Evolutionary conservation across 2,113 vertebrate genomes (phyloP).

Genomic region (Upupa epops): DNA sequence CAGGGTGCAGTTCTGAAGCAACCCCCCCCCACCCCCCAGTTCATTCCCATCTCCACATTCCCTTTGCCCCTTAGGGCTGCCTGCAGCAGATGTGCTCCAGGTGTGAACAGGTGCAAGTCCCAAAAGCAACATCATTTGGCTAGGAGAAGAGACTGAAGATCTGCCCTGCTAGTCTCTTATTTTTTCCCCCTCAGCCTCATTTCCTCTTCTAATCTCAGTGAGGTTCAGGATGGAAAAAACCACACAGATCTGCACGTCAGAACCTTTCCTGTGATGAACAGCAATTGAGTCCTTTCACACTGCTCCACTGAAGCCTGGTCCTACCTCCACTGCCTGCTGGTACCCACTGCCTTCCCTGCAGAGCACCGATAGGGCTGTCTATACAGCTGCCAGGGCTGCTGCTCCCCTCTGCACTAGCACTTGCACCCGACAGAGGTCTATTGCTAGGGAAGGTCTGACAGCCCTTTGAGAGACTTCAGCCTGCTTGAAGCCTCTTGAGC

Average conservation of each 20-base stretch:
- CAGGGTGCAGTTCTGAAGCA: not conserved
- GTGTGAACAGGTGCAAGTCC: not conserved
- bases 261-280: not conserved
- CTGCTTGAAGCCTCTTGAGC: not conserved
- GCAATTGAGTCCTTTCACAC: not conserved
- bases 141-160: not conserved
- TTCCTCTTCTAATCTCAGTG: not conserved
- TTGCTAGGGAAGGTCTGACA: not conserved
- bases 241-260: not conserved
- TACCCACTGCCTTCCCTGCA: not conserved
- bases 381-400: not conserved
- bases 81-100: not conserved
- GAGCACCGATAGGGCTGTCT: not conserved
- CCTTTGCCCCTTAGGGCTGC: not conserved
- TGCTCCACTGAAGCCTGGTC: not conserved
- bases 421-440: not conserved
- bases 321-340: not conserved
- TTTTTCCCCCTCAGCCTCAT: not conserved
- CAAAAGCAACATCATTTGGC: not conserved
- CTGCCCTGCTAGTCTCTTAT: not conserved
- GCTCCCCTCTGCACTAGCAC: not conserved
- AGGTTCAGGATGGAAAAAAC: not conserved
- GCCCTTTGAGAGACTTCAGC: not conserved
- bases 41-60: not conserved
- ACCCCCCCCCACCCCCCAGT: not conserved